These are phyloP conservation scores for Heterotis niloticus DNA, from an alignment of 2,113 vertebrate genomes.

Conservation along the genomic window DNA sequence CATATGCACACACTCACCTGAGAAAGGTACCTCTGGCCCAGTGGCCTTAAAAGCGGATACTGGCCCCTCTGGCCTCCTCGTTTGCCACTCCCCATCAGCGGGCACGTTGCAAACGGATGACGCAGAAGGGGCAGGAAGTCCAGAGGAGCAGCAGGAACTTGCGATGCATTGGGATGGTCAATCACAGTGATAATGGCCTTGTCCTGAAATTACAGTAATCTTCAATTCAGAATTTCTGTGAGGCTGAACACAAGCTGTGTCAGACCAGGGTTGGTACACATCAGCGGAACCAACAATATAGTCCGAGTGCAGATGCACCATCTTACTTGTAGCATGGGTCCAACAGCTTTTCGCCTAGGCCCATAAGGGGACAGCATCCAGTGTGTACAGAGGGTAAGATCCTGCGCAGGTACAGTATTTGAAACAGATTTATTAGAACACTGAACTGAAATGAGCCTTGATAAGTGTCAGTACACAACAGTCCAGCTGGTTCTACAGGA, in stretches of 20 bases:
- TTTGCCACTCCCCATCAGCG: constrained; percentile 41
- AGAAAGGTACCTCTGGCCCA: constrained; percentile 56
- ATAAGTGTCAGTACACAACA: not conserved
- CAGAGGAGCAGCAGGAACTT: constrained; percentile 46
- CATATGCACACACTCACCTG: constrained; percentile 57
- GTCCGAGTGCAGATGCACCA: not conserved
- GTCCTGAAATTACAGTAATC: constrained; percentile 55
- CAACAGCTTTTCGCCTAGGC: constrained; percentile 43
- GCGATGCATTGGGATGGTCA: constrained; percentile 52
- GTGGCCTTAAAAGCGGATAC: constrained; percentile 50
- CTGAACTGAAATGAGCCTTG: no score
- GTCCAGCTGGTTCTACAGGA: not conserved
- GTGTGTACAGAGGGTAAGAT: constrained; percentile 30
- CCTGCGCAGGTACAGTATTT: not conserved
- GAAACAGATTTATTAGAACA: not conserved
- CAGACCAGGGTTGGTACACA: not conserved
- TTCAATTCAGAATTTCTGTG: not conserved
- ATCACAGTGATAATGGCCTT: constrained; percentile 73
- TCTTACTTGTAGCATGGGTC: constrained; percentile 62
- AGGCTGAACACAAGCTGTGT: not conserved
- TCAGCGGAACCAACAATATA: not conserved
- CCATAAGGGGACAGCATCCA: constrained; percentile 47
- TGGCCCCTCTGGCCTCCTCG: constrained; percentile 42
- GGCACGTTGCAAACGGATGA: constrained; percentile 45
- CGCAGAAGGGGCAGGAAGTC: constrained; percentile 55